These are phyloP conservation scores for Rattus rattus DNA, from an alignment of 2,113 vertebrate species.

Conservation along the genomic window DNA sequence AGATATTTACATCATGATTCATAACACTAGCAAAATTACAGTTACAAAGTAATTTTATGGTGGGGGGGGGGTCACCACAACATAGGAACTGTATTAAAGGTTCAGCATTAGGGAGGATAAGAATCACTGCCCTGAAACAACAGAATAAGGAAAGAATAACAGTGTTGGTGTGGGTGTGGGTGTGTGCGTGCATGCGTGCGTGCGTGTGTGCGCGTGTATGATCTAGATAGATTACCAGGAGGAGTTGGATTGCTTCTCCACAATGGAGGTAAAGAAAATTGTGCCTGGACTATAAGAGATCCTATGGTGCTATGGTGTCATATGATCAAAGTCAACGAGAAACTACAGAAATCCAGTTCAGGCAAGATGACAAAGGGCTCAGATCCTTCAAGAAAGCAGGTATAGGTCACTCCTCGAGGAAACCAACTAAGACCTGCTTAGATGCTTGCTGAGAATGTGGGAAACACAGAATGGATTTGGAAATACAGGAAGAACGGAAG, in stretches of 20 bases:
- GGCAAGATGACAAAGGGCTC: background rate
- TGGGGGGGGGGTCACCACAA: background rate
- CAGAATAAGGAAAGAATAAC: background rate
- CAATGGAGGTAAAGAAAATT: background rate
- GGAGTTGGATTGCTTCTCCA: background rate
- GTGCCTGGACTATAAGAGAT: background rate
- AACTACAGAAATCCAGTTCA: background rate
- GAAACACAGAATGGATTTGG: background rate
- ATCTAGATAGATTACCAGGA: background rate
- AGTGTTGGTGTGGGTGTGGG: background rate
- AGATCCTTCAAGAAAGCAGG: background rate
- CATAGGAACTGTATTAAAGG: background rate
- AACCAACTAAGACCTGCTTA: background rate
- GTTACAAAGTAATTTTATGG: background rate
- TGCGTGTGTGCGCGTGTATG: background rate
- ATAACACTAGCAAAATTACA: background rate
- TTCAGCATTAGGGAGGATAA: background rate
- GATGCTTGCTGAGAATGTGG: background rate
- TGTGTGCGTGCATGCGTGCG: background rate
- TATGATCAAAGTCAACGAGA: background rate
- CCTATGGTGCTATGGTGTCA: background rate
- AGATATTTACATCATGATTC: background rate
- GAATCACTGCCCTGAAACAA: background rate
- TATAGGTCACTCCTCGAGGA: background rate
- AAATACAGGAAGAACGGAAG: background rate